Conservation (phyloP, 2,888 invertebrate species). For the Agrotis segetum region DNA sequence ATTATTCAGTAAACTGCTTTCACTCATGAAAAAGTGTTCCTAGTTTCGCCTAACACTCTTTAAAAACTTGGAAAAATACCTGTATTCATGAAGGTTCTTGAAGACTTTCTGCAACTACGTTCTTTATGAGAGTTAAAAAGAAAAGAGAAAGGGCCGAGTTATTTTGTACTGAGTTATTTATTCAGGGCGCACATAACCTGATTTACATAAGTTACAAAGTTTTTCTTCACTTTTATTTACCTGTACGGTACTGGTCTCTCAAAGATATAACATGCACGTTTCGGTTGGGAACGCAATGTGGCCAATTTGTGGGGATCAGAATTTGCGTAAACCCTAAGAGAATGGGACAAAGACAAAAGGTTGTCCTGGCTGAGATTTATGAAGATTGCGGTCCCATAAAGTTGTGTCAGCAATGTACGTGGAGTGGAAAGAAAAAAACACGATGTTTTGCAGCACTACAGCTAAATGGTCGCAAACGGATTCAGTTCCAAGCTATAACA, state of each 20-base stretch:
- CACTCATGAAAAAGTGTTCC: conserved; percentile 63
- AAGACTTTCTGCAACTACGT: conserved; percentile 56
- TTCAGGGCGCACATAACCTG: conserved; percentile 78
- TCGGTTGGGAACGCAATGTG: conserved; percentile 70
- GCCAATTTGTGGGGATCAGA: conserved; percentile 85
- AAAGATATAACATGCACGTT: conserved; percentile 74
- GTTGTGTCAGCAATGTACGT: conserved; percentile 70
- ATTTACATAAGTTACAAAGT: conserved; percentile 80
- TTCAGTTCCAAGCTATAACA: conserved; percentile 58
- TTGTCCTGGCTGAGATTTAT: conserved; percentile 84
- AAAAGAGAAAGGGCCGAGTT: conserved; percentile 68
- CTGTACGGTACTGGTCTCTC: conserved; percentile 71
- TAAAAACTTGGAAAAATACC: conserved; percentile 60
- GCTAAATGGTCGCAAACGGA: conserved; percentile 61
- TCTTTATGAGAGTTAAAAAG: conserved; percentile 61
- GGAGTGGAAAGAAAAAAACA: conserved; percentile 57
- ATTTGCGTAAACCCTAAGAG: conserved; percentile 85
- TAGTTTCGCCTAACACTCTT: conserved; percentile 63
- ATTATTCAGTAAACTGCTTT: conserved; percentile 61
- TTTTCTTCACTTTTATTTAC: conserved; percentile 78
- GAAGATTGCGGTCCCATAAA: conserved; percentile 82
- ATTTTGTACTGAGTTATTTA: conserved; percentile 75
- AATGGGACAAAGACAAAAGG: conserved; percentile 86
- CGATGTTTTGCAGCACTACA: conserved; percentile 56
- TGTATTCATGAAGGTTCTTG: conserved; percentile 71